Base-by-base conservation (phyloP, 2,888 invertebrate species). In the Eurytoma adleriae region DNA sequence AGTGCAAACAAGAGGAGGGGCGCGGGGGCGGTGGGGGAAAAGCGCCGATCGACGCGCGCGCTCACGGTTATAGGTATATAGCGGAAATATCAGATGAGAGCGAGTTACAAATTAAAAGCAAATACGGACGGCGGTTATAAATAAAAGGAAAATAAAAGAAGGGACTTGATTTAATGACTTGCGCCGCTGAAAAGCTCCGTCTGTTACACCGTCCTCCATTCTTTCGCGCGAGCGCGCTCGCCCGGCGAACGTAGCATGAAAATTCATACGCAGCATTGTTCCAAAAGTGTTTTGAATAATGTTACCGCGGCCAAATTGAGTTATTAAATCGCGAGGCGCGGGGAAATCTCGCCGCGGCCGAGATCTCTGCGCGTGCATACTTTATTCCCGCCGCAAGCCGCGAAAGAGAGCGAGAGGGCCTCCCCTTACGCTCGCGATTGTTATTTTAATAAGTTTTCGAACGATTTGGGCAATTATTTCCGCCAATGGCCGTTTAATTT, bases 251-350 rank as follows among this genome's bases (percentile, higher is more conserved):
- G 59, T 66, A 40, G 24, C 66, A 78, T 77, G 70, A 72, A 78
- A 78, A 78, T 71, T 78, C 59, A 78, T 78, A 48, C 50, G 52
- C 27, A 14, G 14, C 52, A 78, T 72, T 67, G 67, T 67, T 78
- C 71, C 30, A 66, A 72, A 78, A 72, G 61, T 78, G 67, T 78
- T 78, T 78, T 72, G 72, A 72, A 79, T 79, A 79, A 79, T 75
- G 69, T 79, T 64, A 14, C 74, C 27, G 24, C 61, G 62, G 40
- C 20, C 52, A 61, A 72, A 72, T 78, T 78, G 61, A 78, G 72
- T 78, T 78, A 72, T 68, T 72, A 72, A 72, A 72, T 78, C 70
- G 70, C 20, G 18, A 20, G 18, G 4, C 61, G 61, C 24, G n/a
- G 62, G 24, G 30, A 70, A 56, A 74, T 66, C 40, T n/a, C 18